Conservation (phyloP, 1,140 invertebrate genomes). For the Drosophila lacertosa region DNA sequence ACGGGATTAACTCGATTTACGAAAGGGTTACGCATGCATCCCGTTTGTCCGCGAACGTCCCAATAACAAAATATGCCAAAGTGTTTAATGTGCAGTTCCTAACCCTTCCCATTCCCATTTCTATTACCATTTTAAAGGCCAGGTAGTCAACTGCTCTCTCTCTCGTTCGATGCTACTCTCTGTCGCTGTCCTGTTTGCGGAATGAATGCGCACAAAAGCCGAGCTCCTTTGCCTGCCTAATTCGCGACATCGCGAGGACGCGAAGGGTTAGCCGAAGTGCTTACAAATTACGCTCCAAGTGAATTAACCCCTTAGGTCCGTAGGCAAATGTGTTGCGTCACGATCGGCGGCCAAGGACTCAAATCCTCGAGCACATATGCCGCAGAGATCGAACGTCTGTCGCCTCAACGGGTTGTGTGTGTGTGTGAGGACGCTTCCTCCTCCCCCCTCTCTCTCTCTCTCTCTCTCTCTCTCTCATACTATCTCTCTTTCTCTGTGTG, state of each 20-base stretch:
- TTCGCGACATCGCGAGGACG: conserved; percentile 25
- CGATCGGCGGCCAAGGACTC: conserved; percentile 7
- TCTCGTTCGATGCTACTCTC: conserved; percentile 1
- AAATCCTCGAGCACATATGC: conserved; percentile 13
- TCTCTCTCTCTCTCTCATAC: background rate
- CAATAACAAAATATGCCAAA: conserved; percentile 62
- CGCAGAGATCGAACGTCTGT: conserved; percentile 53
- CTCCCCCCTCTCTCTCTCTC: background rate
- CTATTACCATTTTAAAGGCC: conserved; percentile 34
- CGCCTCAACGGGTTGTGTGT: conserved; percentile 27
- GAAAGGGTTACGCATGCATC: conserved; percentile 70
- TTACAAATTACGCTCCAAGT: conserved; percentile 65
- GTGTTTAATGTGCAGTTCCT: conserved; percentile 43
- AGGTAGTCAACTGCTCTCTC: conserved; percentile 41
- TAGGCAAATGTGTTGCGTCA: conserved; percentile 55
- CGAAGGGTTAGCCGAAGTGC: conserved; percentile 37
- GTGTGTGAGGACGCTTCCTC: too few species aligned
- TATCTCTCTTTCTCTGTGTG: conserved; percentile 2
- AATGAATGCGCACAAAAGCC: conserved; percentile 56
- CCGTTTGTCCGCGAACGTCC: conserved; percentile 52
- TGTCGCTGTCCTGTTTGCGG: conserved; percentile 21
- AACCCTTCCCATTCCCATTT: conserved; percentile 30
- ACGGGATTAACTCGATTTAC: conserved; percentile 74
- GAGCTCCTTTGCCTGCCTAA: conserved; percentile 33
- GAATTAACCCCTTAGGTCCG: conserved; percentile 54